Evolutionary conservation across 2,888 invertebrate species (phyloP), one percentile per base, ranked within the genome.

Genomic region (Danaus chrysippus): DNA sequence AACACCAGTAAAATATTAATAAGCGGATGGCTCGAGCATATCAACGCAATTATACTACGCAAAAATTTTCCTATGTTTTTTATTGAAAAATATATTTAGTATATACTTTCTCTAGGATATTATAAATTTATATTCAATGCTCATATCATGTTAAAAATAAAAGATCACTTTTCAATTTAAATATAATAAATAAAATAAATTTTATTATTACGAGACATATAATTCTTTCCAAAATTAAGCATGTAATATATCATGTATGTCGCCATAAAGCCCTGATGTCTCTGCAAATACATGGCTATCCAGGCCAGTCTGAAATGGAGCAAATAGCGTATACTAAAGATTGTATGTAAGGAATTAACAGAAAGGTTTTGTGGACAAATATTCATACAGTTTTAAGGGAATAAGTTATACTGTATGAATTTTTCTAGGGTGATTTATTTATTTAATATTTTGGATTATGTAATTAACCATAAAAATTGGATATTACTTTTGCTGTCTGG

Each of bases 281-380:
- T 17, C 17, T 17, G 17, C 49, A 49, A 49, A 49, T 17, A 49
- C 49, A 49, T 17, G 49, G 49, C 49, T 49, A 49, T 17, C 49
- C 49, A 49, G 49, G 49, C 49, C 49, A 49, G 49, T 17, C 49
- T 17, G 17, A 49, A 49, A 49, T 49, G 49, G 49, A 17, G 49
- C 49, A 49, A 10, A 17, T 49, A 17, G 17, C 49, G 17, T 17
- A 49, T 49, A 17, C 17, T 49, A 17, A 49, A 49, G 49, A 17
- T 15, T 49, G 49, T 43, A n/a, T 49, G 49, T 17, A 9, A 15
- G 11, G 10, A 15, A 17, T 17, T 49, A 49, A 49, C 10, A 15
- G 15, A 15, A 46, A 17, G 49, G 49, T 10, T 34, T 49, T 10
- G 49, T 46, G 10, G 17, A 11, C 17, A 15, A 49, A 49, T 5